A percentile compares a stretch with the other conserved stretches of the same genome.
These are phyloP conservation scores for Turritopsis dohrnii DNA, from an alignment of 30 jellyfish, hydroid and myxozoan species.

Conservation along the genomic window DNA sequence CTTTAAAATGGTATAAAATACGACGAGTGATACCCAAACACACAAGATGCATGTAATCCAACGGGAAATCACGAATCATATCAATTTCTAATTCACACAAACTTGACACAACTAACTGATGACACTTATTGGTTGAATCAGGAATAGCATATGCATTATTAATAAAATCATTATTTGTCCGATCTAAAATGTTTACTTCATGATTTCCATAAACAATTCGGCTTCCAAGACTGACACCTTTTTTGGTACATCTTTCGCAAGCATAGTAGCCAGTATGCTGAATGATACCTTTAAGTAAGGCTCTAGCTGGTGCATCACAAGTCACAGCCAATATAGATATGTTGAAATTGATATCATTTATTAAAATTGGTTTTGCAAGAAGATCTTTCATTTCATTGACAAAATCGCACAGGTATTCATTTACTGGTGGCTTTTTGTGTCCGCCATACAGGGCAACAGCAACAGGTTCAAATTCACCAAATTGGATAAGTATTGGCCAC, in stretches of 20 bases:
- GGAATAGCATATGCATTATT: slow-evolving; percentile 4
- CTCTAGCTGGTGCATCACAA: slow-evolving; percentile 46
- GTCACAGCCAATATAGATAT: slow-evolving; percentile 14
- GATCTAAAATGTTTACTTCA: slow-evolving; percentile 2
- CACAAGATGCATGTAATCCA: not conserved
- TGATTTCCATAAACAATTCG: not conserved
- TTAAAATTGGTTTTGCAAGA: not conserved
- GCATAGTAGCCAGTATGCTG: slow-evolving; percentile 34
- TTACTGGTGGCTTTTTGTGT: slow-evolving; percentile 3
- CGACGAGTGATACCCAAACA: slow-evolving; percentile 18
- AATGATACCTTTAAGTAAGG: slow-evolving; percentile 25
- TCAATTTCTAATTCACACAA: slow-evolving; percentile 8
- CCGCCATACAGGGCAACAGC: slow-evolving; percentile 23
- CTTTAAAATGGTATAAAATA: slow-evolving; percentile 12
- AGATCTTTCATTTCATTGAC: slow-evolving; percentile 21
- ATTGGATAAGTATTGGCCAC: slow-evolving; percentile 28
- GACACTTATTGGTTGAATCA: not conserved
- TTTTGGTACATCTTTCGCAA: slow-evolving; percentile 35
- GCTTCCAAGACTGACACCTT: slow-evolving; percentile 14
- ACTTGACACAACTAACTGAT: not conserved
- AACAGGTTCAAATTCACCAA: slow-evolving; percentile 1
- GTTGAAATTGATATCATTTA: not conserved
- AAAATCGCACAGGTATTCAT: slow-evolving; percentile 11
- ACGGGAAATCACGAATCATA: not conserved
- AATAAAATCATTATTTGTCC: not conserved